Evolutionary conservation across 2,113 vertebrate species (phyloP).

Genomic region (Cercocebus atys): DNA sequence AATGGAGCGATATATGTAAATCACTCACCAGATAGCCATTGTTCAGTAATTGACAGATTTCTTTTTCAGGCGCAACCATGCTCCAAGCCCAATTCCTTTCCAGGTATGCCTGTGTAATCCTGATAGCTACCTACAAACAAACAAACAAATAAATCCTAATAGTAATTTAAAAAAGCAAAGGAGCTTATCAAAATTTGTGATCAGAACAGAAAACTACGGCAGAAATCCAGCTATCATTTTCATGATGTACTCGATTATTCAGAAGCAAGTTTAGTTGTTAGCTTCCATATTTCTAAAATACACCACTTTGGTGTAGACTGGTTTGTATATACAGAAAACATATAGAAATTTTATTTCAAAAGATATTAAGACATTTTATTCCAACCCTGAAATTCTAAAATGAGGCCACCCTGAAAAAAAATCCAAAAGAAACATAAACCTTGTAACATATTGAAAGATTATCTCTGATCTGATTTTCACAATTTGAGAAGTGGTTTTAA

Average conservation of each 20-base stretch:
- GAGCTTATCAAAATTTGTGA: background rate
- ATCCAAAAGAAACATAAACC: constrained; percentile 56
- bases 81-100: background rate
- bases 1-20: background rate
- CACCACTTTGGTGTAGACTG: background rate
- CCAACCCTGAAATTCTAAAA: constrained; percentile 45
- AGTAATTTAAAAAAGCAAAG: background rate
- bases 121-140: background rate
- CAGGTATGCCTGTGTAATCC: background rate
- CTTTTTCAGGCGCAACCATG: background rate
- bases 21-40: background rate
- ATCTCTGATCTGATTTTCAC: constrained; percentile 44
- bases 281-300: constrained; percentile 39
- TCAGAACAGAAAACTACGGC: constrained; percentile 18
- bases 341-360: background rate
- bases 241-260: constrained; percentile 11
- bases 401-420: constrained; percentile 30
- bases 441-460: constrained; percentile 11
- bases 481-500: constrained; percentile 11
- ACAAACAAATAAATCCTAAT: background rate
- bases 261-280: constrained; percentile 47
- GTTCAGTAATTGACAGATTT: background rate
- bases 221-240: constrained; percentile 45
- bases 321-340: background rate
- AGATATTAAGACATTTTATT: constrained; percentile 28